Conservation (phyloP, 30 jellyfish, hydroid and myxozoan genomes). For the Turritopsis dohrnii region DNA sequence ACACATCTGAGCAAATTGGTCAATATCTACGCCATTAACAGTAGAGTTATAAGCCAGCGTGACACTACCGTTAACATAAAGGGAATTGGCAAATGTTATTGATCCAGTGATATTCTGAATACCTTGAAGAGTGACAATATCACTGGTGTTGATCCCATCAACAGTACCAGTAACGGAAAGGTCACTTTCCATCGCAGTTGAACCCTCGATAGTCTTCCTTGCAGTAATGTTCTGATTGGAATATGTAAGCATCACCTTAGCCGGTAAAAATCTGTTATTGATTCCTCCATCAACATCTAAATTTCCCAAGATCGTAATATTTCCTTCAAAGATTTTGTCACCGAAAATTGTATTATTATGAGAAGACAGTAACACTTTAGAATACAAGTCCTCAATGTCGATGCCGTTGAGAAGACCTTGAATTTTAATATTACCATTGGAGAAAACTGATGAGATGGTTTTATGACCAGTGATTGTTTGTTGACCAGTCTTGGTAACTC, state of each 20-base stretch:
- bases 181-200: not conserved
- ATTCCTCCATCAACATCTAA: conserved; percentile 26
- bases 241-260: conserved; percentile 27
- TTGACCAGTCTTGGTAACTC: conserved; percentile 22
- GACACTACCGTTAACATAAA: conserved; percentile 17
- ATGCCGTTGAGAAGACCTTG: conserved; percentile 25
- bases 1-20: conserved; percentile 22
- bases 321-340: conserved; percentile 12
- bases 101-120: conserved; percentile 32
- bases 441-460: conserved; percentile 16
- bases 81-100: not conserved
- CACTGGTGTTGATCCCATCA: conserved; percentile 36
- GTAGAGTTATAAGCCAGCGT: not conserved
- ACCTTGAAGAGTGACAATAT: conserved; percentile 29
- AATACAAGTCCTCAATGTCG: conserved; percentile 27
- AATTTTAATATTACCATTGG: conserved; percentile 6
- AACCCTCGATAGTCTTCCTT: conserved; percentile 29
- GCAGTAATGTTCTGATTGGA: conserved; percentile 44
- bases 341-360: conserved; percentile 3
- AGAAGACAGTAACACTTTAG: not conserved
- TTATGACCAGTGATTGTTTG: conserved; percentile 45
- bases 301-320: conserved; percentile 16
- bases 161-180: conserved; percentile 30
- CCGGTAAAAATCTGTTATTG: conserved; percentile 42
- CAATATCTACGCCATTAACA: conserved; percentile 56